Evolutionary conservation across 2,113 vertebrate genomes (phyloP).

Genomic region (Leptodactylus fuscus): DNA sequence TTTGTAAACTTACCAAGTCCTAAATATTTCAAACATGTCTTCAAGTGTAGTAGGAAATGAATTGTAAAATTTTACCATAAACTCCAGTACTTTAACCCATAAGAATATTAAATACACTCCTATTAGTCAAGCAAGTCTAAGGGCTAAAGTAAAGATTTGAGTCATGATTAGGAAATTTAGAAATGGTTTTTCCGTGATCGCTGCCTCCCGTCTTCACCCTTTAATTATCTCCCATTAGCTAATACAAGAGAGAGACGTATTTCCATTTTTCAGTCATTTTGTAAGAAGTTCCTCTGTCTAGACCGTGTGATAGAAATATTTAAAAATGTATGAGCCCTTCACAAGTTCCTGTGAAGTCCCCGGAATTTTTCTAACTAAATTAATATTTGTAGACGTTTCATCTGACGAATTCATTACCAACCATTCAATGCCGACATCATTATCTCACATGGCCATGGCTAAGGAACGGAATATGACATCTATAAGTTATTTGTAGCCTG

Average conservation of each 20-base stretch:
- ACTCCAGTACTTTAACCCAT: background rate
- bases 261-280: constrained; percentile 6
- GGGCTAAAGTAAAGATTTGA: background rate
- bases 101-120: background rate
- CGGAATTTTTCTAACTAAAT: background rate
- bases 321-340: constrained; percentile 38
- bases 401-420: constrained; percentile 8
- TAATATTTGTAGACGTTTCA: constrained; percentile 42
- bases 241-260: constrained; percentile 17
- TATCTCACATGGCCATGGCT: background rate
- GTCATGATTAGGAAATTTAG: background rate
- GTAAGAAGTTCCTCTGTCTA: constrained; percentile 38
- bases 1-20: background rate
- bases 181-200: background rate
- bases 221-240: constrained; percentile 33
- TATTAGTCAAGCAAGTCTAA: background rate
- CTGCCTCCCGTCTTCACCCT: background rate
- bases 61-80: background rate
- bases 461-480: background rate
- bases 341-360: constrained; percentile 10
- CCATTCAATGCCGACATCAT: constrained; percentile 5
- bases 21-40: background rate
- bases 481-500: background rate
- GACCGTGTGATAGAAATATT: constrained; percentile 24
- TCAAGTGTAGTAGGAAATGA: background rate